Evolutionary conservation across 2,888 invertebrate species (phyloP).

Genomic region (Amiota communis): DNA sequence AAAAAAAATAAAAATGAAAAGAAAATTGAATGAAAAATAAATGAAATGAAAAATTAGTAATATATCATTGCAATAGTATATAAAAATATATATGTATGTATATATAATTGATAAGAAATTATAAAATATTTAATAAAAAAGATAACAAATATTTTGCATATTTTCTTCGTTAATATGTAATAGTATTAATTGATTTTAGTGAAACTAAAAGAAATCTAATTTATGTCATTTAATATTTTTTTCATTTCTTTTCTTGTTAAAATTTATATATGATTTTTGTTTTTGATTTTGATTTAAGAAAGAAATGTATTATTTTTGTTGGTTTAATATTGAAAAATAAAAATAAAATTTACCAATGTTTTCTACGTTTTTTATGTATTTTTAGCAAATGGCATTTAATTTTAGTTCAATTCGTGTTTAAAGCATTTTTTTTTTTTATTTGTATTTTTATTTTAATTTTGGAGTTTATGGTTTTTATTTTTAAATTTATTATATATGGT

Average conservation of each 20-base stretch:
- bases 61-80: not conserved
- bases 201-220: conserved; percentile 23
- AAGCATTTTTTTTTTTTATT: conserved; percentile 49
- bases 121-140: no score
- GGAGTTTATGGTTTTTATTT: conserved; percentile 45
- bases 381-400: conserved; percentile 31
- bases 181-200: not conserved
- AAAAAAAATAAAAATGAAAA: conserved; percentile 9
- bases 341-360: conserved; percentile 67
- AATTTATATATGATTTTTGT: conserved; percentile 19
- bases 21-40: conserved; percentile 22
- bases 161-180: not conserved
- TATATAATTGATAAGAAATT: not conserved
- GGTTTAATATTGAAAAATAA: conserved; percentile 14
- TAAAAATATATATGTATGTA: not conserved
- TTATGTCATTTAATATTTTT: conserved; percentile 22
- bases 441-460: no score
- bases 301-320: conserved; percentile 28
- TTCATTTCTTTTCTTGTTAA: conserved; percentile 25
- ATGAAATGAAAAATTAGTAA: conserved; percentile 16
- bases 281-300: no score
- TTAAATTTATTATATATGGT: conserved; percentile 16
- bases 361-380: conserved; percentile 61
- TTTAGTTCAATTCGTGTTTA: conserved; percentile 51
- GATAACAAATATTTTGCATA: not conserved